Evolutionary conservation across 1,140 invertebrate genomes (phyloP).

Genomic region (Lordiphosa collinella): DNA sequence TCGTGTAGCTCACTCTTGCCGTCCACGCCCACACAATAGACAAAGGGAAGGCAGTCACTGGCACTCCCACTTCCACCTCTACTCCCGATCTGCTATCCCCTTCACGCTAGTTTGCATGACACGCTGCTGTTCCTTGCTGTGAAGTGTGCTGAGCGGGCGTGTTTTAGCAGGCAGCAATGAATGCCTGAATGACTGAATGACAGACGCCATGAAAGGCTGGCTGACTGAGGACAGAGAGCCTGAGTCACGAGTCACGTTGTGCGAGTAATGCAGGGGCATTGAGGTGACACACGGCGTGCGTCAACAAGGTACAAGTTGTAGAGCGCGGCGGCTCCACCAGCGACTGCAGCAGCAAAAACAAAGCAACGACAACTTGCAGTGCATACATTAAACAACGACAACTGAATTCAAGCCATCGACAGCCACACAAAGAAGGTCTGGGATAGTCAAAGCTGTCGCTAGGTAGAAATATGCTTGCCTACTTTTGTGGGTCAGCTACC

Average conservation of each 20-base stretch:
- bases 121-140: not conserved
- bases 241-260: slow-evolving; percentile 1
- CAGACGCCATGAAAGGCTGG: slow-evolving; percentile 40
- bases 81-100: slow-evolving; percentile 8
- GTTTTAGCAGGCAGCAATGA: slow-evolving; percentile 30
- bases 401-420: not conserved
- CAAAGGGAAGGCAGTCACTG: slow-evolving; percentile 23
- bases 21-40: slow-evolving; percentile 38
- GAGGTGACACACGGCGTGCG: slow-evolving; percentile 31
- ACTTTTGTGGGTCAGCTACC: slow-evolving; percentile 15
- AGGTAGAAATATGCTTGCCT: slow-evolving; percentile 18
- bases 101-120: slow-evolving; percentile 28
- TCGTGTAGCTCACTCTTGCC: slow-evolving; percentile 20
- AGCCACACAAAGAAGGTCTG: not conserved
- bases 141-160: slow-evolving; percentile 13
- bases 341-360: slow-evolving; percentile 15
- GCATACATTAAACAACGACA: slow-evolving; percentile 6
- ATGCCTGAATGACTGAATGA: slow-evolving; percentile 37
- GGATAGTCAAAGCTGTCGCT: not conserved
- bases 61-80: slow-evolving; percentile 6
- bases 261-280: slow-evolving; percentile 47
- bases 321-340: not conserved
- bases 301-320: slow-evolving; percentile 17
- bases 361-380: slow-evolving; percentile 1
- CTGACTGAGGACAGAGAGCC: slow-evolving; percentile 9